Evolutionary conservation across 2,888 invertebrate genomes (phyloP).

Genomic region (Caenorhabditis japonica): DNA sequence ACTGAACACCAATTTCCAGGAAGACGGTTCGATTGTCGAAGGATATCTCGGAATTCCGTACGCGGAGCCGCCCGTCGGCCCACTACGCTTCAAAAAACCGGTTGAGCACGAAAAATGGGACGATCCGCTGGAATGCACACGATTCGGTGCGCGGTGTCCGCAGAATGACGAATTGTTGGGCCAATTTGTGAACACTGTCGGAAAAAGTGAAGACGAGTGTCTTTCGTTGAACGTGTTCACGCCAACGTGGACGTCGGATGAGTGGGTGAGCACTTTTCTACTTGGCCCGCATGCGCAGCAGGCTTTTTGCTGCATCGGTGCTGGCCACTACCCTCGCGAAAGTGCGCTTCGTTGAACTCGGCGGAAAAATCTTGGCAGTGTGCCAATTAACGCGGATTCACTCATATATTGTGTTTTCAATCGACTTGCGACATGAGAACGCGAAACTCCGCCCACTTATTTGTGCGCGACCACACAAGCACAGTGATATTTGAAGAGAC

Average conservation of each 20-base stretch:
- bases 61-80: conserved; percentile 57
- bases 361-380: too few relatives aligned
- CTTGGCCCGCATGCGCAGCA: too few relatives aligned
- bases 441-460: too few relatives aligned
- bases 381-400: too few relatives aligned
- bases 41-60: conserved; percentile 61
- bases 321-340: too few relatives aligned
- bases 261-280: conserved; percentile 40
- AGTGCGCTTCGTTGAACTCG: too few relatives aligned
- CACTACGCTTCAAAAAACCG: conserved; percentile 60
- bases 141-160: conserved; percentile 66
- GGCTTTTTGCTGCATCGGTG: too few relatives aligned
- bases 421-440: too few relatives aligned
- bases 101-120: conserved; percentile 52
- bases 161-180: conserved; percentile 60
- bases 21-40: conserved; percentile 49
- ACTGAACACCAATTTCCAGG: conserved; percentile 17
- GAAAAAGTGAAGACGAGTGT: conserved; percentile 62
- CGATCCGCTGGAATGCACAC: conserved; percentile 53
- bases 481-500: too few relatives aligned
- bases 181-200: conserved; percentile 57
- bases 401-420: too few relatives aligned
- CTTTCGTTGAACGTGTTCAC: conserved; percentile 65
- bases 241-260: conserved; percentile 55
- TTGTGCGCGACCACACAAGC: too few relatives aligned